Conservation (phyloP, 2,113 vertebrate genomes). For the Bufo bufo region DNA sequence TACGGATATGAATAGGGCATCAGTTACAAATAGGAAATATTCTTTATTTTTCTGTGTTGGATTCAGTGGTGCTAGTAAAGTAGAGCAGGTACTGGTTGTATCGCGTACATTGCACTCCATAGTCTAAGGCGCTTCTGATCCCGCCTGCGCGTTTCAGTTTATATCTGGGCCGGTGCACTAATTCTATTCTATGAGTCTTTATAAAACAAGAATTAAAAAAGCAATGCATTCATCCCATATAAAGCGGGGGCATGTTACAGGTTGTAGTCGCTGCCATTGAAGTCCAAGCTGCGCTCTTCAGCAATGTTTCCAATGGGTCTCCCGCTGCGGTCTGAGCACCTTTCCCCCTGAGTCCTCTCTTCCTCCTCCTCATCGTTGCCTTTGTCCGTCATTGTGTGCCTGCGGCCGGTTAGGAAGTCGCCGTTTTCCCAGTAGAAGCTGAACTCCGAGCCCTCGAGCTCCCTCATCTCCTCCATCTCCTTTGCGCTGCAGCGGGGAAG, state of each 20-base stretch:
- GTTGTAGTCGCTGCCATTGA: conserved; percentile 52
- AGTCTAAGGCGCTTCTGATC: too few relatives aligned
- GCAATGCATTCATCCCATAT: too few relatives aligned
- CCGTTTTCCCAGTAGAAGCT: conserved; percentile 55
- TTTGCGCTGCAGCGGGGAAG: conserved; percentile 62
- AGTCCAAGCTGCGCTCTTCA: conserved; percentile 54
- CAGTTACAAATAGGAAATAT: too few relatives aligned
- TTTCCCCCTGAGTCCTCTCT: background rate
- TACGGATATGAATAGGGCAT: too few relatives aligned
- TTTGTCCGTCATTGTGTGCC: conserved; percentile 41
- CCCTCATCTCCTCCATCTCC: conserved; percentile 55
- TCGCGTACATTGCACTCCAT: too few relatives aligned
- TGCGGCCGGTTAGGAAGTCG: conserved; percentile 16
- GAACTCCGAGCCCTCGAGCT: conserved; percentile 43
- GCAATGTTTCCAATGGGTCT: conserved; percentile 60
- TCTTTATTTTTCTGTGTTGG: too few relatives aligned
- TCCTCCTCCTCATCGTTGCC: background rate
- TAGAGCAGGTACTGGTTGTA: too few relatives aligned
- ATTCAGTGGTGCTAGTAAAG: too few relatives aligned
- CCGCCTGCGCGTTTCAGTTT: too few relatives aligned
- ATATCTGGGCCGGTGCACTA: too few relatives aligned
- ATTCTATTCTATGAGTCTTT: too few relatives aligned
- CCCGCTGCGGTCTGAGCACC: background rate
- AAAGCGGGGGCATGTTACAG: background rate
- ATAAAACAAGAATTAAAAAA: too few relatives aligned